Evolutionary conservation across 2,888 invertebrate genomes (phyloP).

Genomic region (Polietes domitor): DNA sequence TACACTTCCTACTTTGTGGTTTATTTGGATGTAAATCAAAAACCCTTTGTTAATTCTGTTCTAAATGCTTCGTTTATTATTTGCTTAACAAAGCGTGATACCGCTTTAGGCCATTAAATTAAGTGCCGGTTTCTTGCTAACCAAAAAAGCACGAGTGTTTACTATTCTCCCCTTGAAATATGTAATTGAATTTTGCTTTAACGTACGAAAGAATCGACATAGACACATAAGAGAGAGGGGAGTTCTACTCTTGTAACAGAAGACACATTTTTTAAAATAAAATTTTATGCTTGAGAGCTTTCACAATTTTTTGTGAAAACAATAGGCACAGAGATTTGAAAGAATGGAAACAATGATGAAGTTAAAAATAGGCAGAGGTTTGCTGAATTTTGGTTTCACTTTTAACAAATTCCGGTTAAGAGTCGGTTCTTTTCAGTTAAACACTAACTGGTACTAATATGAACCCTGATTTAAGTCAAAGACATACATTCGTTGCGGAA

Average conservation of each 20-base stretch:
- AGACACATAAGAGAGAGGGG: not conserved
- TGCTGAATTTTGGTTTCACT: no score
- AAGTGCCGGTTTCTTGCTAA: slow-evolving; percentile 19
- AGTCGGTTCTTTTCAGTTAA: no score
- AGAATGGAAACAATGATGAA: not conserved
- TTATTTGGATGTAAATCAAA: not conserved
- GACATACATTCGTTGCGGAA: no score
- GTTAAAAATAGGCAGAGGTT: no score
- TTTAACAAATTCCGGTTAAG: no score
- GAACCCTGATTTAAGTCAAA: no score
- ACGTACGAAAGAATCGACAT: slow-evolving; percentile 23
- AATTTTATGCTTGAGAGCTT: slow-evolving; percentile 55
- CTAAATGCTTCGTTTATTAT: slow-evolving; percentile 62
- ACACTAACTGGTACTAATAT: no score
- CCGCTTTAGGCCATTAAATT: slow-evolving; percentile 51
- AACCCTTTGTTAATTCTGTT: not conserved
- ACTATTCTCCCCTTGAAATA: slow-evolving; percentile 38
- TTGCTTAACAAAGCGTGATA: slow-evolving; percentile 61
- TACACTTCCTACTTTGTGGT: slow-evolving; percentile 6
- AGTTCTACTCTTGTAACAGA: slow-evolving; percentile 54
- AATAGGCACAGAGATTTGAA: not conserved
- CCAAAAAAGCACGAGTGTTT: not conserved
- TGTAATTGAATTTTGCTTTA: slow-evolving; percentile 52
- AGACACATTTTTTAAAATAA: slow-evolving; percentile 53
- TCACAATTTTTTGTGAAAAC: slow-evolving; percentile 23